A percentile compares a stretch with the other conserved stretches of the same genome.
These are phyloP conservation scores for Lampris megalopsis DNA, from an alignment of 2,113 vertebrate genomes.

Conservation along the genomic window DNA sequence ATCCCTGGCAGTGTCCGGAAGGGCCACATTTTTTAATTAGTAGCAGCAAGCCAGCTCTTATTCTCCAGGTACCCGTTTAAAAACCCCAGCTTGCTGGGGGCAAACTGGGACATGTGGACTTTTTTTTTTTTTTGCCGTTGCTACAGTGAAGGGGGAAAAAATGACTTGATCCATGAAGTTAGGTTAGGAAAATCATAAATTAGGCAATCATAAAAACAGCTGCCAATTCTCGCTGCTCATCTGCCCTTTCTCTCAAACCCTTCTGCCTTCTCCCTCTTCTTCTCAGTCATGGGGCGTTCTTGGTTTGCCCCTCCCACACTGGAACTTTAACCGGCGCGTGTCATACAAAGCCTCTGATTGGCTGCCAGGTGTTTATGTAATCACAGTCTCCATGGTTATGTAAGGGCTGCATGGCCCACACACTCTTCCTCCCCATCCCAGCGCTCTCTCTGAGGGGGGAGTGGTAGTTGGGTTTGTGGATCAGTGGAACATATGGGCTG, in stretches of 20 bases:
- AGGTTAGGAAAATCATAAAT: neutral
- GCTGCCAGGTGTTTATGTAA: constrained; percentile 77
- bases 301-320: constrained; percentile 34
- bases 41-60: constrained; percentile 9
- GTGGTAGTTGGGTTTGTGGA: constrained; percentile 69
- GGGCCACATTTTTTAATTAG: constrained; percentile 38
- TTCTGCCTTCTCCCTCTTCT: neutral
- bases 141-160: too few species aligned
- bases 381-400: constrained; percentile 71
- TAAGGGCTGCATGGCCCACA: constrained; percentile 71
- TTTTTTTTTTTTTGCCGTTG: too few species aligned
- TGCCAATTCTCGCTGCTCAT: neutral
- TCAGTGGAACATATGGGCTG: constrained; percentile 77
- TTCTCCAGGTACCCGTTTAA: constrained; percentile 23
- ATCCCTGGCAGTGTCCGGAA: constrained; percentile 45
- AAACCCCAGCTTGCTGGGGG: constrained; percentile 6
- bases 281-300: neutral
- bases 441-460: constrained; percentile 49
- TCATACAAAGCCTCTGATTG: constrained; percentile 59
- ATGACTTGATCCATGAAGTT: too few species aligned
- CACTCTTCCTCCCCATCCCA: constrained; percentile 43
- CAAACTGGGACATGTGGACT: neutral
- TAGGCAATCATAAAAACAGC: constrained; percentile 1
- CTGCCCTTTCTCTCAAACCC: constrained; percentile 12
- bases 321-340: constrained; percentile 40